Base-by-base conservation (phyloP, 1,140 invertebrate genomes). In the Scaptomyza montana region DNA sequence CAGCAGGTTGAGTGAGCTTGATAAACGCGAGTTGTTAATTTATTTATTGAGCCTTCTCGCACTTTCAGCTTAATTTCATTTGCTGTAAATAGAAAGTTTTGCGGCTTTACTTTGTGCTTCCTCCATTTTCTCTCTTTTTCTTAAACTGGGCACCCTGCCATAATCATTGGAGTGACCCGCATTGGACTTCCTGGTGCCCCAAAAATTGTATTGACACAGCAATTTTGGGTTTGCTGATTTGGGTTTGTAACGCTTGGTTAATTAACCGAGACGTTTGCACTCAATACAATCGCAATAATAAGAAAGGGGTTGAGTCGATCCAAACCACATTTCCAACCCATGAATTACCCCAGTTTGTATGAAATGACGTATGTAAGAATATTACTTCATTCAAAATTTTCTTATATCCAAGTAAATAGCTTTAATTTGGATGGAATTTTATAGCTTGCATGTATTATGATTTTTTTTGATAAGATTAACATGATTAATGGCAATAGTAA, bases 11-110 rank as follows among this genome's bases (percentile, higher is more conserved):
- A 33, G 39, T 10, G 30, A 49, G 56, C 50, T 65, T 64, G 72
- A 74, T 74, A 70, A 69, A 56, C 51, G 36, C 59, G 53, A 59
- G 45, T 79, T 78, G 73, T 69, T 61, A 87, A 87, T 82, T 87
- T 87, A 86, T 86, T 77, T 89, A 89, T 78, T 78, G 71, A 77
- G 71, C 77, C 54, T 36, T 51, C 57, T 73, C 57, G 63, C 57
- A 46, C 60, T 70, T 66, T 64, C 28, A 28, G 56, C 60, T 61
- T 70, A 60, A 70, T 71, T 71, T 64, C 16, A 61, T 74, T 36
- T 74, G 30, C 65, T 46, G 51, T 63, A 59, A 65, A 57, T 66
- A 54, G 43, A 78, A 82, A 81, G 70, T 81, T 81, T 77, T 70
- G 63, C 30, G 68, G 74, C 69, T 33, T 45, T 64, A 10, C 19